A percentile compares a stretch with the other conserved stretches of the same genome.
Conservation (phyloP, 2,888 invertebrate species). For the Callinectes sapidus region DNA sequence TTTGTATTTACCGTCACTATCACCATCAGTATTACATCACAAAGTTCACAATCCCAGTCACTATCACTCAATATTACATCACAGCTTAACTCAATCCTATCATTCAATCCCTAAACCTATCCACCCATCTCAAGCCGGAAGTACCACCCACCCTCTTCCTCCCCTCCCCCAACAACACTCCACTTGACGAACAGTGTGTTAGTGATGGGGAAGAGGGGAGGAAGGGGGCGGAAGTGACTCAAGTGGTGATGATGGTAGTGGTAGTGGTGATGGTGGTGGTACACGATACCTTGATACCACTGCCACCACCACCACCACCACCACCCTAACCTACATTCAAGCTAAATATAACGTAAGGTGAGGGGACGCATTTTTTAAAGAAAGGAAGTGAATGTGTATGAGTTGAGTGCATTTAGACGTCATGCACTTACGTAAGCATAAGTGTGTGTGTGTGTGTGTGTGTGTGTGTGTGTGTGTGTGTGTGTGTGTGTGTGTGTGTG, state of each 20-base stretch:
- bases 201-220: not conserved
- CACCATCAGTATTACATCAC: not conserved
- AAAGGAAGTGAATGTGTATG: conserved; percentile 11
- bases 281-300: not conserved
- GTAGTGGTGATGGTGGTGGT: conserved; percentile 10
- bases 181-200: not conserved
- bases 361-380: not conserved
- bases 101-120: not conserved
- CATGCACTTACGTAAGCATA: not conserved
- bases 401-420: not conserved
- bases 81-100: not conserved
- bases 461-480: conserved; percentile 37
- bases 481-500: conserved; percentile 37
- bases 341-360: conserved; percentile 5
- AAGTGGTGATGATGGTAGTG: not conserved
- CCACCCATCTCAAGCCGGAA: not conserved
- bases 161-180: not conserved
- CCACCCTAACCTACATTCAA: conserved; percentile 15
- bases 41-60: not conserved
- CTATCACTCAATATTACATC: not conserved
- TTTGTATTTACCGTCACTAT: not conserved
- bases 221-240: conserved; percentile 14
- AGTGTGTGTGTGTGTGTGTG: conserved; percentile 35
- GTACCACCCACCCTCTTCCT: not conserved
- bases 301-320: conserved; percentile 7